These are phyloP conservation scores for Drosophila tsacasi DNA, from an alignment of 1,140 invertebrate genomes.

Conservation along the genomic window DNA sequence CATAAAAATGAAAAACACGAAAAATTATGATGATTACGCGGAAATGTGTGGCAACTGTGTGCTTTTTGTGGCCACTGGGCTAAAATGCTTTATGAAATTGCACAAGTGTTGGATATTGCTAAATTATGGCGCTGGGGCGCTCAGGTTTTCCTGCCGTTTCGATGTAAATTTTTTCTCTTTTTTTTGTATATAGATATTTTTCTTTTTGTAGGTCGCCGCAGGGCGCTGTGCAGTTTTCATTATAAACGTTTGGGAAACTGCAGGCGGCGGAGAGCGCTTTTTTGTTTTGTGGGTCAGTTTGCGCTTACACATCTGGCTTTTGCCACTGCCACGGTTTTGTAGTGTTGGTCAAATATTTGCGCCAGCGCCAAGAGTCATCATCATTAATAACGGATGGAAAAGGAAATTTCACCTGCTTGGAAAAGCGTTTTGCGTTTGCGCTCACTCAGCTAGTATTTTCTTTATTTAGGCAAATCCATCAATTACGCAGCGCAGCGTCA, in stretches of 20 bases:
- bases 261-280: conserved; percentile 4
- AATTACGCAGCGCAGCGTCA: conserved; percentile 64
- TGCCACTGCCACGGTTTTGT: conserved; percentile 52
- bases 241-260: conserved; percentile 53
- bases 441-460: conserved; percentile 54
- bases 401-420: conserved; percentile 79
- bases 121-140: conserved; percentile 61
- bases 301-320: conserved; percentile 62
- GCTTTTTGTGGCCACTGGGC: conserved; percentile 63
- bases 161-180: conserved; percentile 7
- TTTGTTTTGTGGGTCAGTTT: conserved; percentile 71
- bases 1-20: conserved; percentile 63
- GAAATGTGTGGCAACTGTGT: conserved; percentile 79
- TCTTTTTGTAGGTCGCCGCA: conserved; percentile 43
- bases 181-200: background rate
- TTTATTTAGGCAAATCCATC: conserved; percentile 77
- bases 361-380: conserved; percentile 73
- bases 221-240: conserved; percentile 68
- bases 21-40: conserved; percentile 81
- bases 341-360: conserved; percentile 79
- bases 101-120: conserved; percentile 74
- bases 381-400: conserved; percentile 76
- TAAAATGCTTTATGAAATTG: conserved; percentile 75
- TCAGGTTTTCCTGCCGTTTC: conserved; percentile 18
- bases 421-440: conserved; percentile 59